Percentiles rank a stretch among this genome's conserved stretches.
phyloP scores from a whole-genome alignment of 2,113 vertebrate species.

The Choloepus hoffmanni region DNA sequence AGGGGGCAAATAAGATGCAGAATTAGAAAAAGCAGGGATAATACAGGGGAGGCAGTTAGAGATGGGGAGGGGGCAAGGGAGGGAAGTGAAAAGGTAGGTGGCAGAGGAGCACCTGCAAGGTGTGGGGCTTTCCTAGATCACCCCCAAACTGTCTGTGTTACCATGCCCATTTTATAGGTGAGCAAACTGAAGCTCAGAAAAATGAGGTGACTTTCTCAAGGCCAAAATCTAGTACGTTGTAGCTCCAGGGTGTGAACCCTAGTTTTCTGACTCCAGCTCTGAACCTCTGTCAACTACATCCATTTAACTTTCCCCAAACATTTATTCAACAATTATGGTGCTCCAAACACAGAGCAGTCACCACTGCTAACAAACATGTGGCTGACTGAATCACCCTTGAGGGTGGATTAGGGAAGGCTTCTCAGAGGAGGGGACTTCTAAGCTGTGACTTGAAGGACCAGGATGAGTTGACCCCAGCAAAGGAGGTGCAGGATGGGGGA shows the following conservation, averaged over 20 bases:
- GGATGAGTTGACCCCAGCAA: neutral
- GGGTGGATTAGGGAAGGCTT: neutral
- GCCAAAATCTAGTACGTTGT: neutral
- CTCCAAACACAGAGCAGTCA: neutral
- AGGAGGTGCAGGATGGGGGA: neutral
- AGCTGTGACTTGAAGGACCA: neutral
- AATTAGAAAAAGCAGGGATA: neutral
- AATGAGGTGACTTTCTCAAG: neutral
- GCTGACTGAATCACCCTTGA: neutral
- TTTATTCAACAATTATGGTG: neutral
- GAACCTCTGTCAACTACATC: neutral
- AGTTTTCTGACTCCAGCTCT: neutral
- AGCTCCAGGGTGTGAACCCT: neutral
- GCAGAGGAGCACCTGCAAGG: neutral
- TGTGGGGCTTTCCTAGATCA: neutral
- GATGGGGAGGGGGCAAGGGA: neutral
- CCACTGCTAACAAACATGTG: neutral
- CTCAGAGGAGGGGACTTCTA: neutral
- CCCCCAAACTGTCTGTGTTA: neutral
- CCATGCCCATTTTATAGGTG: neutral
- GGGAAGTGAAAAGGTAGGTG: neutral
- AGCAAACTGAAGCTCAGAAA: conserved; percentile 4
- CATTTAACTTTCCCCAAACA: conserved; percentile 10
- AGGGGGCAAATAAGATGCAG: neutral
- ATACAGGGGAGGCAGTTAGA: neutral